Percentiles rank a stretch among this genome's conserved stretches.
phyloP scores from a whole-genome alignment of 1,140 invertebrate species.

The Anastatus disparis region DNA sequence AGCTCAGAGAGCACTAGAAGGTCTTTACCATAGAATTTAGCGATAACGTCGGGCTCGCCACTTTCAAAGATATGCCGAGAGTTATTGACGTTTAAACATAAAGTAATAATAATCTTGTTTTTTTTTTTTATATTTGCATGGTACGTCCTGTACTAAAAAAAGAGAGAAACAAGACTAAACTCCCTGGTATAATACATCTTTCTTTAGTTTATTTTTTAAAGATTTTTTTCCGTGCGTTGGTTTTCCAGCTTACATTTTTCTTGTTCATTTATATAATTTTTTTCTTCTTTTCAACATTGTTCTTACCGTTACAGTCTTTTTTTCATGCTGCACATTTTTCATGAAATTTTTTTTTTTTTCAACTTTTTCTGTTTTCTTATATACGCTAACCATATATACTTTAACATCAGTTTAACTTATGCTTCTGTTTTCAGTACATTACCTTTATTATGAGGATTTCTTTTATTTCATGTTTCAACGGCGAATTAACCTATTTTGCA shows the following conservation, averaged over 20 bases:
- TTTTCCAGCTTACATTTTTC: not conserved
- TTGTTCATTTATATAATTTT: not conserved
- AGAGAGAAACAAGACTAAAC: too few species aligned
- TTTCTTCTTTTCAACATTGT: too few species aligned
- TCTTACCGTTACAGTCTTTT: not conserved
- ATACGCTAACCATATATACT: not conserved
- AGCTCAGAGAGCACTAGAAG: too few species aligned
- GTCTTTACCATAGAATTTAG: too few species aligned
- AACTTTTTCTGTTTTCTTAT: not conserved
- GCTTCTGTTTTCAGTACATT: constrained; percentile 18
- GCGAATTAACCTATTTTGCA: constrained; percentile 25
- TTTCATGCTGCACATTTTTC: not conserved
- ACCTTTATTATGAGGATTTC: constrained; percentile 6
- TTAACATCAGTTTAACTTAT: constrained; percentile 12
- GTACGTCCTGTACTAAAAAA: not conserved
- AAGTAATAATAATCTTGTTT: constrained; percentile 17
- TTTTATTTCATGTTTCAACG: constrained; percentile 17
- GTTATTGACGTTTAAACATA: constrained; percentile 25
- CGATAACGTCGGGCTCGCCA: constrained; percentile 16
- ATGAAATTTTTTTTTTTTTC: not conserved
- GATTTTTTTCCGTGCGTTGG: too few species aligned
- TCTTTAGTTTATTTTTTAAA: not conserved
- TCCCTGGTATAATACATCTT: not conserved
- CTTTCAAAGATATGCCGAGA: not conserved
- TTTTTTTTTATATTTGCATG: not conserved